Base-by-base conservation (phyloP, 1,140 invertebrate species). In the Pinna nobilis region DNA sequence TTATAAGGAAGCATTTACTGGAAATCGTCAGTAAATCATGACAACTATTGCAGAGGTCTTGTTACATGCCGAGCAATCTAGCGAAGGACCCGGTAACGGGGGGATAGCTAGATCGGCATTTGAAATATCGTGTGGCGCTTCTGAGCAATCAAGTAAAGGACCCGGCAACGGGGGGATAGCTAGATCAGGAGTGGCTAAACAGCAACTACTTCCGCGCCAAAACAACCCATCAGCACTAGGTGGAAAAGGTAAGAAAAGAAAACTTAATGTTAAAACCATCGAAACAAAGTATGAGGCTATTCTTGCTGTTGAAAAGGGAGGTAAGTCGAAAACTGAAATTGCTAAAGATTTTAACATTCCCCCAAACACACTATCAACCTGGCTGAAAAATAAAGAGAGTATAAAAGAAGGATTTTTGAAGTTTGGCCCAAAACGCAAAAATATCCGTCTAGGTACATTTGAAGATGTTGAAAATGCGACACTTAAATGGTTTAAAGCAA, bases 331-430 rank as follows among this genome's bases (percentile, higher is more conserved):
- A 20, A 20, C 3, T 5, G 39, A 3, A 9, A 49, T 64, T 30
- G 61, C 39, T 30, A 30, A 49, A 47, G 11, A 64, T 11, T 64
- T 64, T 30, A 5, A 28, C 11, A 47, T 64, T 30, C 28, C 61
- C 23, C 51, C 28, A 2, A 20, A 23, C 55, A 30, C 32, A n/a
- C 25, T 47, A 39, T 67, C 51, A 23, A 67, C 63, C 23, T 74
- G 71, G 71, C 5, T 74, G 25, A 74, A 74, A 74, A 67, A 60
- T 7, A 23, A 37, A 39, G 59, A 55, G n/a, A 33, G 68, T 49
- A 66, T 35, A 28, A 63, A 63, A 53, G n/a, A 39, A 25, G 50
- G 35, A 2, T 68, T 57, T 33, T 28, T 57, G 9, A 18, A 65
- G 25, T 39, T 53, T 11, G 37, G 30, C 30, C 23, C 59, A 5